Conservation (phyloP, 2,888 invertebrate genomes). For the Panopea generosa region DNA sequence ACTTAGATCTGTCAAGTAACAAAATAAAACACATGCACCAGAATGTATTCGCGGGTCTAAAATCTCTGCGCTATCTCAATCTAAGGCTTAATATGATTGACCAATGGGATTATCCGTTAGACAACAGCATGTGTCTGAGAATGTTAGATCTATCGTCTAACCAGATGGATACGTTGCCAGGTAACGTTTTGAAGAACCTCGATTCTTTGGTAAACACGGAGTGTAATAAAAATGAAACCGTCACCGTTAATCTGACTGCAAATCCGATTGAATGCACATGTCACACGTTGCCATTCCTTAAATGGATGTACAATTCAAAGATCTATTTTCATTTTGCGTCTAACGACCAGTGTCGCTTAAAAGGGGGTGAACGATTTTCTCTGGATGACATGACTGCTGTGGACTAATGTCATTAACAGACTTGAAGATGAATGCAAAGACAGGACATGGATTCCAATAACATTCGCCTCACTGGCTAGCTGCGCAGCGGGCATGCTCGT, state of each 20-base stretch:
- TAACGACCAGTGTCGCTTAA: constrained; percentile 3
- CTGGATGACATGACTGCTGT: not conserved
- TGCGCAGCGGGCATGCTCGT: constrained; percentile 5
- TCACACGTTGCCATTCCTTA: constrained; percentile 38
- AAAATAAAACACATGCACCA: not conserved
- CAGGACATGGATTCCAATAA: constrained; percentile 1
- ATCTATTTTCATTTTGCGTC: not conserved
- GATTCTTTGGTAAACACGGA: not conserved
- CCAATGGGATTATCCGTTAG: not conserved
- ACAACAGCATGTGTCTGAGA: not conserved
- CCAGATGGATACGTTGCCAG: constrained; percentile 14
- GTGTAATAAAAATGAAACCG: not conserved
- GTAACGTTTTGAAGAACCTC: constrained; percentile 12
- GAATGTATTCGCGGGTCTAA: constrained; percentile 1
- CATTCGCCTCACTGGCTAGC: not conserved
- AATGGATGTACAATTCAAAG: constrained; percentile 32
- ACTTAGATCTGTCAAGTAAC: constrained; percentile 21
- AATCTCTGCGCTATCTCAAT: constrained; percentile 4
- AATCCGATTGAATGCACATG: constrained; percentile 53
- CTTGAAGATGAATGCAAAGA: constrained; percentile 10
- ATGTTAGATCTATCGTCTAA: constrained; percentile 14
- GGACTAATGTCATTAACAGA: not conserved
- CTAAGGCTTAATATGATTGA: constrained; percentile 14
- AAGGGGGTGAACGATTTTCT: not conserved
- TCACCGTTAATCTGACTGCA: constrained; percentile 19